Conservation (phyloP, 2,113 vertebrate species). For the Brachionichthys hirsutus region DNA sequence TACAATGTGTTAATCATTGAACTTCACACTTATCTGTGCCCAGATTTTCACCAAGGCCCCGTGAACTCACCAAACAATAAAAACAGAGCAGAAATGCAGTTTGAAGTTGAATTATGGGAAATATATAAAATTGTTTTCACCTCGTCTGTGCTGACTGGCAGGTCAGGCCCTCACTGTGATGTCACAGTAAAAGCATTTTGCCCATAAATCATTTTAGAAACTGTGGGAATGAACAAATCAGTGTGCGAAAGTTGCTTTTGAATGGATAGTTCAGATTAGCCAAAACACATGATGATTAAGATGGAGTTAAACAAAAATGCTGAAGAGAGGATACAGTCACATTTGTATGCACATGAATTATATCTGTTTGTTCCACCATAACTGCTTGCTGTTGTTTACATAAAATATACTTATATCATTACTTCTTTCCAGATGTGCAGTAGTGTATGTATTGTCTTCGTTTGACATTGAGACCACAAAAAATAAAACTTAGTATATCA, state of each 20-base stretch:
- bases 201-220: constrained; percentile 58
- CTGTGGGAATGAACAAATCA: constrained; percentile 56
- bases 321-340: not conserved
- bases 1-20: constrained; percentile 61
- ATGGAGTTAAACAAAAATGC: constrained; percentile 3
- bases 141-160: constrained; percentile 60
- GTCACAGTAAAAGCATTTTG: constrained; percentile 44
- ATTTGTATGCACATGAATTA: not conserved
- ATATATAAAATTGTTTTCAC: constrained; percentile 75
- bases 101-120: constrained; percentile 69
- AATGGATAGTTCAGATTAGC: constrained; percentile 6
- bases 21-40: constrained; percentile 46
- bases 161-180: constrained; percentile 58
- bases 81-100: constrained; percentile 54
- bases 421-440: constrained; percentile 24
- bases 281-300: constrained; percentile 21
- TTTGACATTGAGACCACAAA: constrained; percentile 47
- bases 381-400: not conserved
- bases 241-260: constrained; percentile 17
- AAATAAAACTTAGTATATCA: constrained; percentile 40
- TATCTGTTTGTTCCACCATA: not conserved
- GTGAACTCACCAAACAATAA: constrained; percentile 68
- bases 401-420: not conserved
- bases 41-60: constrained; percentile 36
- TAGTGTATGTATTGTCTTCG: constrained; percentile 23